These are phyloP conservation scores for Solenopsis invicta DNA, from an alignment of 1,140 invertebrate genomes.

Conservation along the genomic window DNA sequence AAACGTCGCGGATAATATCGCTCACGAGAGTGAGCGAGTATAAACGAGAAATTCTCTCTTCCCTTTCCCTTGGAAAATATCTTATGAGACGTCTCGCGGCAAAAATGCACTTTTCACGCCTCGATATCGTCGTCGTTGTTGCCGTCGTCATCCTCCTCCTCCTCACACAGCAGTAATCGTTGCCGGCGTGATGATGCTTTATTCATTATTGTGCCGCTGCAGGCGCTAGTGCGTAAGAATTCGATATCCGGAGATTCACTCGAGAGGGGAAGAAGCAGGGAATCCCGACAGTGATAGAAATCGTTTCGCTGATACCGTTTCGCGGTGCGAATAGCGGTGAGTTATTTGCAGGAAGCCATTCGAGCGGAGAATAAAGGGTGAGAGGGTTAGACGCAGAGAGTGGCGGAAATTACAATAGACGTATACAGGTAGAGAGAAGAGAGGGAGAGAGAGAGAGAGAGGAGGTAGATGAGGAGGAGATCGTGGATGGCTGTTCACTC, in stretches of 20 bases:
- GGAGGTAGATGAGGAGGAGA: neutral
- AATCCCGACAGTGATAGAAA: conserved; percentile 60
- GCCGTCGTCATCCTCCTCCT: no score
- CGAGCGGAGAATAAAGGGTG: conserved; percentile 55
- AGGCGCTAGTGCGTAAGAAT: conserved; percentile 53
- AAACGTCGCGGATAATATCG: conserved; percentile 54
- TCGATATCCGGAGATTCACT: conserved; percentile 57
- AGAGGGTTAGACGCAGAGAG: conserved; percentile 47
- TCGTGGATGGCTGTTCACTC: conserved; percentile 25
- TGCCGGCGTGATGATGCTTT: conserved; percentile 41
- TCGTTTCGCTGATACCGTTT: conserved; percentile 56
- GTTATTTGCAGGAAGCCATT: conserved; percentile 62
- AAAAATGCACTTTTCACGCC: conserved; percentile 38
- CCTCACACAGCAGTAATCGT: neutral
- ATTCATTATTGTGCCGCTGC: conserved; percentile 57
- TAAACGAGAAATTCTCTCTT: conserved; percentile 8
- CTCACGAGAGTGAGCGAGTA: conserved; percentile 22
- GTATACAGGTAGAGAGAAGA: conserved; percentile 15
- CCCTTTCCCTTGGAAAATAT: conserved; percentile 42
- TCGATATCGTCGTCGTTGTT: neutral
- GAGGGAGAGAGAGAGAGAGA: neutral
- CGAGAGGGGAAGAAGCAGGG: neutral
- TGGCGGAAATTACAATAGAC: conserved; percentile 63
- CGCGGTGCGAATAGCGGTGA: conserved; percentile 53
- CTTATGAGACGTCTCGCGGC: conserved; percentile 40